phyloP scores from a whole-genome alignment of 2,888 invertebrate species.

The Sphaerolaimus hirsutus region DNA sequence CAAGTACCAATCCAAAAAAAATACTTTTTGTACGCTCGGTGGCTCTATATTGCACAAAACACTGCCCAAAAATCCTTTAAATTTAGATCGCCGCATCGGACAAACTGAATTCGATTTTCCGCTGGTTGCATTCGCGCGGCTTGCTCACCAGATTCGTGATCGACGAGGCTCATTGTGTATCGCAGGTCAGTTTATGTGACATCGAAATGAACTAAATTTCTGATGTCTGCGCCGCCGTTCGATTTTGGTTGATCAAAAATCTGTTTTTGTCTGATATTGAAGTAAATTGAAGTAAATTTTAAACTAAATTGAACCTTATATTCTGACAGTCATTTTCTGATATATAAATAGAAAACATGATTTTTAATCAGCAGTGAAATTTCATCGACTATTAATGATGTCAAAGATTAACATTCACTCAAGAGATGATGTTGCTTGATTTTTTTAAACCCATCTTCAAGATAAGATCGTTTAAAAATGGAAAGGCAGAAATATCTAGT shows the following conservation, averaged over 20 bases:
- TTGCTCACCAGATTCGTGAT: slow-evolving; percentile 54
- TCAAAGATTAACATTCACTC: too few species aligned
- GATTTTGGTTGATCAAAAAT: neutral
- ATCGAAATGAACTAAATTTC: too few species aligned
- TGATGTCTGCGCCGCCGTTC: neutral
- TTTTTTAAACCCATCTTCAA: too few species aligned
- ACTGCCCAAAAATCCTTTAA: slow-evolving; percentile 40
- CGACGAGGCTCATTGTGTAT: slow-evolving; percentile 94
- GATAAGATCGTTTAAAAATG: too few species aligned
- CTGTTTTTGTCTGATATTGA: neutral
- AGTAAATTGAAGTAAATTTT: neutral
- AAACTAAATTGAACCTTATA: neutral
- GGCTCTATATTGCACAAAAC: slow-evolving; percentile 87
- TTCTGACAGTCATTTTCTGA: too few species aligned
- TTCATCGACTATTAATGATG: too few species aligned
- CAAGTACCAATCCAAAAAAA: too few species aligned
- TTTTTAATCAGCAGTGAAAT: too few species aligned
- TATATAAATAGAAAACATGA: too few species aligned
- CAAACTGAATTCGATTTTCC: slow-evolving; percentile 44
- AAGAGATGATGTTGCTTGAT: too few species aligned
- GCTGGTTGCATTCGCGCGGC: slow-evolving; percentile 44
- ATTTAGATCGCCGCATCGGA: slow-evolving; percentile 41
- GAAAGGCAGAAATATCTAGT: too few species aligned
- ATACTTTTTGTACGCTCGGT: too few species aligned
- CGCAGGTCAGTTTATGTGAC: slow-evolving; percentile 35